Base-by-base conservation (phyloP, 2,797 vertebrate species). In the Onychomys torridus region DNA sequence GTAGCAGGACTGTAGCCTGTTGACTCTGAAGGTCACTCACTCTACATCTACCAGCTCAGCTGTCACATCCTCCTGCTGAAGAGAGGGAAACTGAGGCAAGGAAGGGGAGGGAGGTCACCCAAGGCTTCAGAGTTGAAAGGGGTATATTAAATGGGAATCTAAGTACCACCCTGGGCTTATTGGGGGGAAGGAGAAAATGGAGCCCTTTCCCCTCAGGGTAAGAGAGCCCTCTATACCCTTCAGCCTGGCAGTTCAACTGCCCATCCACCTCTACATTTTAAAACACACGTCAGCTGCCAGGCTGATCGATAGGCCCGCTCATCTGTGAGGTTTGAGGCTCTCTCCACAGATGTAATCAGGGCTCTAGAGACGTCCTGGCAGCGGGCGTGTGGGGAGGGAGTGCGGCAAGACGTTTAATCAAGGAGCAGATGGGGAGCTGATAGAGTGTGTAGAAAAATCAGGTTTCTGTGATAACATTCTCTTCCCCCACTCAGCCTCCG, bases 381-480 rank as follows among this genome's bases (percentile, higher is more conserved):
- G 94, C 91, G 89, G 79, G 96, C 23, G 2, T 16, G 37, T 19
- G 32, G 95, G 95, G 97, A 97, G 97, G 96, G 87, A 90, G 90
- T 3, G 14, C 85, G 29, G 97, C 95, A 87, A 86, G 97, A 97
- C 97, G 96, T 97, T 98, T 98, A 98, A 98, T 98, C 98, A 98
- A 97, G 97, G 96, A 98, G 96, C 98, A 98, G 98, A 98, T 98
- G 98, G 98, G 98, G 95, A 98, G 96, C 94, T 97, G 89, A 97
- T 94, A 67, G 98, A 96, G 97, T 86, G 75, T 94, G 97, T 77
- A 55, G 83, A 89, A 57, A 73, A 76, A 98, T 97, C 94, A 81
- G 97, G 97, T 97, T 97, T 96, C 49, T 21, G 96, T 76, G 93
- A 97, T 97, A 95, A 6, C 93, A 1, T 55, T 73, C 96, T 86